Evolutionary conservation across 1,140 invertebrate species (phyloP), one percentile per base, ranked within the genome.

Genomic region (Ylistrum balloti): DNA sequence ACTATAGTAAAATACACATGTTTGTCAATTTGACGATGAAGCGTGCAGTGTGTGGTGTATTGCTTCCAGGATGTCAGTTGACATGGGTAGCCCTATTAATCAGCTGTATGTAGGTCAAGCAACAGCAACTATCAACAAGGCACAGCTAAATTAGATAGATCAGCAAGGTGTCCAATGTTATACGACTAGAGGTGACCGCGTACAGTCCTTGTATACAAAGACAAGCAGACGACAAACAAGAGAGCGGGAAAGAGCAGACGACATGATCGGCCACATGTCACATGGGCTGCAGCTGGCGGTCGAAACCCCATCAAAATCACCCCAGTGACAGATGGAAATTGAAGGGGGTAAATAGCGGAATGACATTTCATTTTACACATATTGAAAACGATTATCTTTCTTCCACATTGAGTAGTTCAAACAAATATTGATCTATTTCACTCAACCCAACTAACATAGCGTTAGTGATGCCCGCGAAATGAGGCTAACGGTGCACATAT

Each of bases 321-420:
- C 56, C 56, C 56, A 74, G n/a, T 74, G 56, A 74, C 56, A 74
- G 56, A 74, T 74, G 56, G 56, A 74, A 74, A 74, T 74, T 28
- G 9, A 17, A 74, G 56, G 13, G 35, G 13, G 35, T 38, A 38
- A 38, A 38, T 38, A 38, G 5, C 35, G 13, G n/a, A 74, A n/a
- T 11, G 56, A 74, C 56, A 74, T 28, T 74, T 74, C 9, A 74
- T 74, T 74, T 74, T 28, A 74, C 56, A 74, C 56, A 74, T 74
- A 74, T 74, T 74, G n/a, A 74, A 74, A 74, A 74, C 9, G 56
- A 28, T 74, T 74, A 74, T 74, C 56, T 74, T 74, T 74, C 56
- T 74, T 45, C 41, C 17, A 45, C 10, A 45, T 45, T 15, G 41
- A 45, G 41, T 45, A 45, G 41, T 17, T 17, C 56, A 28, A 74